Evolutionary conservation across 2,113 vertebrate species (phyloP), one percentile per base, ranked within the genome.

Genomic region (Eurystomus gularis): DNA sequence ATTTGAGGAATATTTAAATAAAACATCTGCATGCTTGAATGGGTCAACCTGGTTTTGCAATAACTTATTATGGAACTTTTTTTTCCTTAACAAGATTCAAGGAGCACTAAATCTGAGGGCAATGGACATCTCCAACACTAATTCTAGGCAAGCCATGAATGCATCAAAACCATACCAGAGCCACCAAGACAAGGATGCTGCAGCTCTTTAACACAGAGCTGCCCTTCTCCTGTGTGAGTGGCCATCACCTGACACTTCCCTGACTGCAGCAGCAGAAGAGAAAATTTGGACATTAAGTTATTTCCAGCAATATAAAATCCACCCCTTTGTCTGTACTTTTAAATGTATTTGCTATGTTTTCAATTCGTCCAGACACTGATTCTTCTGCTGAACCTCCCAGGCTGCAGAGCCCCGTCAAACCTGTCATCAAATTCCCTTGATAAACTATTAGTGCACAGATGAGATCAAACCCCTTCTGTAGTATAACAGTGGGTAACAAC

Each of bases 11-110:
- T 98, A 98, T 96, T 98, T 98, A 98, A 98, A 98, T 98, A 98
- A 98, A 98, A 98, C 98, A 97, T 96, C 97, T 98, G 98, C 98
- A 98, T 98, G 98, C 98, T 98, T 97, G 98, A 98, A 97, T 97
- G 97, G 97, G 98, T 97, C 88, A 96, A 90, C 79, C 44, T 73
- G 96, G 94, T 94, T 98, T 97, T 97, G 95, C 93, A 96, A 92
- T 97, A 96, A 95, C 61, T 88, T 91, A 94, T 97, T 97, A 82
- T 51, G 35, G 55, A 93, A 42, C 21, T 5, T 55, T 83, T 46
- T 42, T 10, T 52, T 31, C 16, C 46, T 51, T 49, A 88, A 31
- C 37, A 44, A 52, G 70, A 90, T 64, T 46, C 44, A 86, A 93
- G 20, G 60, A 93, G 79, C 17, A 46, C 23, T 82, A 54, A 82